Evolutionary conservation across 2,888 invertebrate genomes (phyloP), one percentile per base, ranked within the genome.

Genomic region (Tipula confusa): DNA sequence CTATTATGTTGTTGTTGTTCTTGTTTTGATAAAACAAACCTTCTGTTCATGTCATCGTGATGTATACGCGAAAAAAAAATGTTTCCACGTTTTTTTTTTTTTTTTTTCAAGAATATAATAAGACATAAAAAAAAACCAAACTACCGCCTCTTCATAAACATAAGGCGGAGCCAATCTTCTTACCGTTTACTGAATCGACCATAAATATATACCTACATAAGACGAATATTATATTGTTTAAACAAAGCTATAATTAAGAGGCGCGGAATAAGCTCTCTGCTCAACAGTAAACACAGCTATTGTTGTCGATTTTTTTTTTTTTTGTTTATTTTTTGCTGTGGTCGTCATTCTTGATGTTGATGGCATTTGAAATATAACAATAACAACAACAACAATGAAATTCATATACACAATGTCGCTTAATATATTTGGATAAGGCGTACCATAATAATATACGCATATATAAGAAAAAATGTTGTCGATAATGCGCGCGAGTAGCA

Each of bases 21-120:
- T 64, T 64, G 64, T 64, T 64, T 64, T 64, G 64, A 64, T 64
- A 64, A 64, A 64, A 64, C 64, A 64, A 64, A 64, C 64, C 64
- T 64, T 64, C 64, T 64, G 64, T 64, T 64, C 24, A 11, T 64
- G 64, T 64, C 64, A 64, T 24, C 24, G 24, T 64, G 64, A 64
- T 18, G 64, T 64, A 48, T 48, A 64, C 5, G 64, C 64, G 11
- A 64, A 64, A 64, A 64, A 64, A 38, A 38, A 6, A 24, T 6
- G 6, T 31, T 33, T 64, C 64, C 64, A 64, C 64, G 64, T 64
- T 64, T 64, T 64, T n/a, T n/a, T n/a, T n/a, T n/a, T n/a, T n/a
- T n/a, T n/a, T n/a, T n/a, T n/a, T n/a, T n/a, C n/a, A 24, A 64
- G 64, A 64, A 64, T 64, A 64, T 64, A 64, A 64, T 64, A 64